phyloP scores from a whole-genome alignment of 2,113 vertebrate genomes.

The Eurypyga helias region DNA sequence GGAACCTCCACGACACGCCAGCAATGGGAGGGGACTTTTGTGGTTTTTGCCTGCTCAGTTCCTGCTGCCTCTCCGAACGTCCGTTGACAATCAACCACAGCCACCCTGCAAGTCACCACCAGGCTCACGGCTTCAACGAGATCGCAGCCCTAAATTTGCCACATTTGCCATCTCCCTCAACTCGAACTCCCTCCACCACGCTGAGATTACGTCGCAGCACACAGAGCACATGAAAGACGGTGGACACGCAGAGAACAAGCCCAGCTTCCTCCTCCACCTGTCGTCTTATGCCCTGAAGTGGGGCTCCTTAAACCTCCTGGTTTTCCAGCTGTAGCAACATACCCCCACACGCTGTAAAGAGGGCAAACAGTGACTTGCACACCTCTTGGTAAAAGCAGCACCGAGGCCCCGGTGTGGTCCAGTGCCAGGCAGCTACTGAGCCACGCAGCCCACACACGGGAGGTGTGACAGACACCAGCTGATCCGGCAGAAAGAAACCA shows the following conservation, averaged over 20 bases:
- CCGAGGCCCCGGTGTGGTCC: rapidly evolving
- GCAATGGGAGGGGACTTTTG: not conserved
- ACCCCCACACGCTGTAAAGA: not conserved
- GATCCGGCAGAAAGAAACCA: not conserved
- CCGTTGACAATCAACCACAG: not conserved
- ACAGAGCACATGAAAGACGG: not conserved
- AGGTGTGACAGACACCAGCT: not conserved
- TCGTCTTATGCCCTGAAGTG: not conserved
- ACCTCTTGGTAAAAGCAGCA: not conserved
- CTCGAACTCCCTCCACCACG: not conserved
- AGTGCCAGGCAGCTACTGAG: not conserved
- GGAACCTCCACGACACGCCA: not conserved
- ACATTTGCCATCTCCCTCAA: not conserved
- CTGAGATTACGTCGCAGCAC: not conserved
- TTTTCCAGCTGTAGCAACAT: not conserved
- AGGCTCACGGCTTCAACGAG: not conserved
- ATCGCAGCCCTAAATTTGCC: not conserved
- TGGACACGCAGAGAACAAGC: not conserved
- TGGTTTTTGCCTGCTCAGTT: not conserved
- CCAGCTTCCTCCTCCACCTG: not conserved
- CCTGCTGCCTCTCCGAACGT: not conserved
- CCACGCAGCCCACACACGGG: rapidly evolving
- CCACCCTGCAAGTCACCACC: not conserved
- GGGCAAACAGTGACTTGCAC: not conserved
- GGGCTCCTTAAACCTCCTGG: not conserved